These are phyloP conservation scores for Meandrina meandrites DNA, from an alignment of 92 coral and sea anemone genomes.

Conservation along the genomic window DNA sequence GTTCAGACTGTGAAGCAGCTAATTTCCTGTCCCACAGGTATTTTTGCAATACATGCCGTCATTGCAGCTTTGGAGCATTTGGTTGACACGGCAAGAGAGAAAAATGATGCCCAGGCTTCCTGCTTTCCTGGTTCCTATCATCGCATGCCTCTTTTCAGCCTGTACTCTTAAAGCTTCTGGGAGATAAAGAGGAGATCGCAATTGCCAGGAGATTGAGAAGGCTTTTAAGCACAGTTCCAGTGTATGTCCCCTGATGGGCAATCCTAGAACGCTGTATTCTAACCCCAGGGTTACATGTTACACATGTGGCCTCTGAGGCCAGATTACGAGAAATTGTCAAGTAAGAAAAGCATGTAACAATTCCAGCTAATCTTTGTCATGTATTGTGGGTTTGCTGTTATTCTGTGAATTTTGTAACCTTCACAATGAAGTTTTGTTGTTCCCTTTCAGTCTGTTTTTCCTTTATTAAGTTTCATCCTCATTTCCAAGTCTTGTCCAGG, in stretches of 20 bases:
- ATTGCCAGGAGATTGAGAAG: neutral
- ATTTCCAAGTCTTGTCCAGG: neutral
- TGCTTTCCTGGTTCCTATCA: too few species aligned
- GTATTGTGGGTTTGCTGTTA: neutral
- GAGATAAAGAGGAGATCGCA: neutral
- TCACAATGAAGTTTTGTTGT: too few species aligned
- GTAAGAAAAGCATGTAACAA: neutral
- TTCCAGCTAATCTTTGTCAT: neutral
- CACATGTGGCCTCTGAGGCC: neutral
- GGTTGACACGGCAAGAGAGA: neutral
- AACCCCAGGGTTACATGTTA: conserved; percentile 3
- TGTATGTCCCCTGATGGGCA: neutral
- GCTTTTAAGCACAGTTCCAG: neutral
- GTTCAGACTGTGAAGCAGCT: neutral
- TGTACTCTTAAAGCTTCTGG: neutral
- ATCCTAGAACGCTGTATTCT: neutral
- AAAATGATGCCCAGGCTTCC: neutral
- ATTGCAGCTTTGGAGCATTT: neutral
- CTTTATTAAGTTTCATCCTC: neutral
- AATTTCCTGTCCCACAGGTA: neutral
- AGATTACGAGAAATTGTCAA: neutral
- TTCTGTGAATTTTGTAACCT: too few species aligned
- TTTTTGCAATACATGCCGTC: neutral
- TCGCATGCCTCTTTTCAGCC: neutral
- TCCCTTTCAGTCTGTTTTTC: neutral